phyloP scores from a whole-genome alignment of 1,140 invertebrate species.

The Nomia melanderi region DNA sequence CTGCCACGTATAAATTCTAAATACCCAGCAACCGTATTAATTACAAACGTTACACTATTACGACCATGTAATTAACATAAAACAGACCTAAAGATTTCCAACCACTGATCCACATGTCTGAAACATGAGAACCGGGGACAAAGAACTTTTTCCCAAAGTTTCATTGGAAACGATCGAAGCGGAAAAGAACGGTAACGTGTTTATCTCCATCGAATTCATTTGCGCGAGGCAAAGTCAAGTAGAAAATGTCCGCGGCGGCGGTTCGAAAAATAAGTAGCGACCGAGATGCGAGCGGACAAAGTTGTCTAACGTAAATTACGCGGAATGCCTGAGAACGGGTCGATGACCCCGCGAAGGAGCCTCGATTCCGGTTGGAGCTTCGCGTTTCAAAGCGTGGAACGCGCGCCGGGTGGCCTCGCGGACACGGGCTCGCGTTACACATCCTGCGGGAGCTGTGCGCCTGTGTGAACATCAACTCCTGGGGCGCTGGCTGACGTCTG shows the following conservation, averaged over 20 bases:
- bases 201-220: too few relatives aligned
- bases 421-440: not conserved
- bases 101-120: too few relatives aligned
- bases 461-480: not conserved
- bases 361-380: constrained; percentile 11
- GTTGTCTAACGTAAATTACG: constrained; percentile 19
- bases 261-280: too few relatives aligned
- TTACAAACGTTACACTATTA: too few relatives aligned
- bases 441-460: not conserved
- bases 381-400: constrained; percentile 26
- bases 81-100: too few relatives aligned
- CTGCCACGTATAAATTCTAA: too few relatives aligned
- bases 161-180: constrained; percentile 37
- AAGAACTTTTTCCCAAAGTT: constrained; percentile 42
- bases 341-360: constrained; percentile 15
- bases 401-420: not conserved
- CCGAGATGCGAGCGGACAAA: not conserved
- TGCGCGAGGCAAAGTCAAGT: too few relatives aligned
- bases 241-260: too few relatives aligned
- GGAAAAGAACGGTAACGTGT: too few relatives aligned
- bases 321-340: not conserved
- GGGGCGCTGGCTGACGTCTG: constrained; percentile 65
- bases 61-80: too few relatives aligned
- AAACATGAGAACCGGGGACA: constrained; percentile 38
- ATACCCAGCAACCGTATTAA: too few relatives aligned